phyloP scores from a whole-genome alignment of 2,113 vertebrate species.

The Xiphorhynchus elegans region DNA sequence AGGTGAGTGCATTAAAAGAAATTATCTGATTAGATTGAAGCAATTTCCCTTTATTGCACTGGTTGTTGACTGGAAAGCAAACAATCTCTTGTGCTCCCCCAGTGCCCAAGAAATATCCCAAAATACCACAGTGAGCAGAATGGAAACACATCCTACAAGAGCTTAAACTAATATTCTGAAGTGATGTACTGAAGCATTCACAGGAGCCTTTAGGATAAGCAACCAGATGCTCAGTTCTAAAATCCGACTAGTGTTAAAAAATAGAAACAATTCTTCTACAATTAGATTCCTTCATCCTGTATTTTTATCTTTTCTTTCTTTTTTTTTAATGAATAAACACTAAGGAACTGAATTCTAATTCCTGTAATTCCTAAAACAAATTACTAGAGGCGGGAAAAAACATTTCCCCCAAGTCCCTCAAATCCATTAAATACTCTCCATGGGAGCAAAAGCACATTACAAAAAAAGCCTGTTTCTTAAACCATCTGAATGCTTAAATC shows the following conservation, averaged over 20 bases:
- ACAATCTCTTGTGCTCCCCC: background rate
- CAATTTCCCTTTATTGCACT: background rate
- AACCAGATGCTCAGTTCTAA: background rate
- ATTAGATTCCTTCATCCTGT: background rate
- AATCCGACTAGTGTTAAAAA: background rate
- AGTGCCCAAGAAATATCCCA: background rate
- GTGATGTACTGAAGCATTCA: background rate
- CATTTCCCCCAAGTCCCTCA: background rate
- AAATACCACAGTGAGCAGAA: background rate
- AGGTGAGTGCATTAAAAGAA: background rate
- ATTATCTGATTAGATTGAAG: background rate
- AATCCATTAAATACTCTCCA: background rate
- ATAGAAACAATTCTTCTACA: background rate
- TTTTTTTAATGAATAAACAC: background rate
- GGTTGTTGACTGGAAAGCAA: background rate
- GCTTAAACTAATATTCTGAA: background rate
- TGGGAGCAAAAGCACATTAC: background rate
- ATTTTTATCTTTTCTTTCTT: background rate
- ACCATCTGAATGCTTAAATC: background rate
- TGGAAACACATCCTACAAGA: background rate
- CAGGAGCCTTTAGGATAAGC: background rate
- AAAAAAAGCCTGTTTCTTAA: background rate
- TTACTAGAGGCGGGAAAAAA: background rate
- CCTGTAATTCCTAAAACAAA: background rate
- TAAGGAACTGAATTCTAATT: background rate